phyloP scores from a whole-genome alignment of 2,888 invertebrate genomes.

The Cremastinae sp. region DNA sequence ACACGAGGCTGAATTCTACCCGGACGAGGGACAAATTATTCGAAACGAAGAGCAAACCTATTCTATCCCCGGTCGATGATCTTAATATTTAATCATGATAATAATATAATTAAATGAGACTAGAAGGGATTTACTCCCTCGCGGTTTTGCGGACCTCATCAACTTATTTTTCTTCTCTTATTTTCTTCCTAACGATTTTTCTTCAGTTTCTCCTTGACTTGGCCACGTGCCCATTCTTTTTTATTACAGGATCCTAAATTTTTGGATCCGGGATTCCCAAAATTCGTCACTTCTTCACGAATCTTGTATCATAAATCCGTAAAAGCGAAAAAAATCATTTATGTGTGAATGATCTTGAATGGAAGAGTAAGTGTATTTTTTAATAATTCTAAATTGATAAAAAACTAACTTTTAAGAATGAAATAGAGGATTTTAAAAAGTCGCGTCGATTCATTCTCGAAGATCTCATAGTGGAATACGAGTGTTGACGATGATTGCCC shows the following conservation, averaged over 20 bases:
- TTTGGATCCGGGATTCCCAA: too few relatives aligned
- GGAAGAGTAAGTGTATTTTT: too few relatives aligned
- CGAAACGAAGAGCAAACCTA: constrained; percentile 4
- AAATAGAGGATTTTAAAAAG: constrained; percentile 28
- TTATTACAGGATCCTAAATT: not conserved
- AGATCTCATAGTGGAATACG: constrained; percentile 17
- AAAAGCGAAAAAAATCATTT: not conserved
- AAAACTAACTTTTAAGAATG: not conserved
- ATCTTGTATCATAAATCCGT: not conserved
- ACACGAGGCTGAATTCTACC: constrained; percentile 39
- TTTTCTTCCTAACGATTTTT: not conserved
- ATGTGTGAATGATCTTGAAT: too few relatives aligned
- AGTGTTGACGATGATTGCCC: constrained; percentile 33
- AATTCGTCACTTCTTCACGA: not conserved
- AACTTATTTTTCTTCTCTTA: not conserved
- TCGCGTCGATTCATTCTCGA: constrained; percentile 11
- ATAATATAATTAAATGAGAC: not conserved
- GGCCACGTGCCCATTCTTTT: not conserved
- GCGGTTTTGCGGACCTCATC: not conserved
- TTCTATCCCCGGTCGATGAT: constrained; percentile 30
- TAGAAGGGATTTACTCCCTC: not conserved
- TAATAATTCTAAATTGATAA: not conserved
- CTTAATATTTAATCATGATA: constrained; percentile 14
- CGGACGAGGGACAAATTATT: not conserved
- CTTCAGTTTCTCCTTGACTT: not conserved